Percentiles rank a stretch among this genome's conserved stretches.
Conservation (phyloP, 2,888 invertebrate species). For the Drosophila koepferae region DNA sequence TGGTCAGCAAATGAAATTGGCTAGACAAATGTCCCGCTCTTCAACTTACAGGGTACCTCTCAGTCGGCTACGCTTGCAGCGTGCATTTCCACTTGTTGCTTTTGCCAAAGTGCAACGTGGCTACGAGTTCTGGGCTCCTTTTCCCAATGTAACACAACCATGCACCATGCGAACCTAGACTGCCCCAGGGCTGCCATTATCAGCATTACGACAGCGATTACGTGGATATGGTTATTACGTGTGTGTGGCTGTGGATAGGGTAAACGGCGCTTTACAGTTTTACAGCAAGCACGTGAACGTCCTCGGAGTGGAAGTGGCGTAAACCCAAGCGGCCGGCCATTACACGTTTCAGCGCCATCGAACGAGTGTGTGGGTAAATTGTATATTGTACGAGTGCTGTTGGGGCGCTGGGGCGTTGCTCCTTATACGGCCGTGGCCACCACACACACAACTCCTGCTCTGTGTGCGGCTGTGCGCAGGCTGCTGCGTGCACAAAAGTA, state of each 20-base stretch:
- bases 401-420: conserved; percentile 3
- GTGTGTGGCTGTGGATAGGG: conserved; percentile 23
- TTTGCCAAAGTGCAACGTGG: conserved; percentile 69
- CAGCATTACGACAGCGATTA: conserved; percentile 65
- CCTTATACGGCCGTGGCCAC: conserved; percentile 31
- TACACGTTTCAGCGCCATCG: conserved; percentile 26
- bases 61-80: neutral
- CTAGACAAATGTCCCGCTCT: neutral
- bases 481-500: conserved; percentile 84
- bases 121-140: conserved; percentile 85
- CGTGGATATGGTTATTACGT: conserved; percentile 39
- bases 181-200: conserved; percentile 73
- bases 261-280: conserved; percentile 51
- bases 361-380: neutral
- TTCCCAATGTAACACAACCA: conserved; percentile 85
- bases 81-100: conserved; percentile 36
- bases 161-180: conserved; percentile 85
- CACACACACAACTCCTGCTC: conserved; percentile 38
- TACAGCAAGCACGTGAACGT: conserved; percentile 45
- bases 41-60: conserved; percentile 1
- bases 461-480: conserved; percentile 11
- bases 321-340: conserved; percentile 19
- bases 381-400: neutral
- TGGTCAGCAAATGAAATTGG: neutral
- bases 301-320: conserved; percentile 9